A percentile compares a stretch with the other conserved stretches of the same genome.
phyloP scores from a whole-genome alignment of 2,888 invertebrate species.

The Zaprionus bogoriensis region DNA sequence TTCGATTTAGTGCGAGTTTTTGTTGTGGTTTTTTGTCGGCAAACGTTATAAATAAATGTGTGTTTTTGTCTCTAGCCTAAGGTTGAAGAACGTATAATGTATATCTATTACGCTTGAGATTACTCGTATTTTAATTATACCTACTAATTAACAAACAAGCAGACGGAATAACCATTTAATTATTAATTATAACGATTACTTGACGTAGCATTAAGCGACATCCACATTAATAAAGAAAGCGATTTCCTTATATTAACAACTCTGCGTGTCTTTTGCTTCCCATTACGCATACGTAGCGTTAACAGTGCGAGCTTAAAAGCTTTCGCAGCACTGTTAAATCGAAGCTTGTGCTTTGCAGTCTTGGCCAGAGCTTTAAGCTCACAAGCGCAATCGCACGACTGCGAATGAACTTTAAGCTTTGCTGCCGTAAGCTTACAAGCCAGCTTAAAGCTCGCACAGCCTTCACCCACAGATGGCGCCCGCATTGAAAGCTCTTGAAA shows the following conservation, averaged over 20 bases:
- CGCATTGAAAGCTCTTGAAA: background rate
- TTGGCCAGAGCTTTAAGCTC: background rate
- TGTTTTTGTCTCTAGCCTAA: conserved; percentile 48
- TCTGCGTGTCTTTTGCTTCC: conserved; percentile 1
- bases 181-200: conserved; percentile 63
- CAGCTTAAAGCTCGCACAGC: background rate
- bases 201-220: conserved; percentile 57
- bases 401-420: background rate
- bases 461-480: background rate
- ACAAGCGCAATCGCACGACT: too few species aligned
- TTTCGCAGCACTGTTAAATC: background rate
- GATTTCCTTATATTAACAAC: conserved; percentile 66
- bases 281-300: background rate
- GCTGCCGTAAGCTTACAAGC: background rate
- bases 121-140: conserved; percentile 47
- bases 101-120: conserved; percentile 52
- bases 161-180: conserved; percentile 41
- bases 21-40: background rate
- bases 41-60: conserved; percentile 21
- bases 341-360: background rate
- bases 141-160: conserved; percentile 34
- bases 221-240: conserved; percentile 62
- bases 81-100: conserved; percentile 19
- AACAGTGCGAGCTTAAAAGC: background rate
- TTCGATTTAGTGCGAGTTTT: conserved; percentile 2